These are phyloP conservation scores for Megalops cyprinoides DNA, from an alignment of 2,797 vertebrate species.

Conservation along the genomic window DNA sequence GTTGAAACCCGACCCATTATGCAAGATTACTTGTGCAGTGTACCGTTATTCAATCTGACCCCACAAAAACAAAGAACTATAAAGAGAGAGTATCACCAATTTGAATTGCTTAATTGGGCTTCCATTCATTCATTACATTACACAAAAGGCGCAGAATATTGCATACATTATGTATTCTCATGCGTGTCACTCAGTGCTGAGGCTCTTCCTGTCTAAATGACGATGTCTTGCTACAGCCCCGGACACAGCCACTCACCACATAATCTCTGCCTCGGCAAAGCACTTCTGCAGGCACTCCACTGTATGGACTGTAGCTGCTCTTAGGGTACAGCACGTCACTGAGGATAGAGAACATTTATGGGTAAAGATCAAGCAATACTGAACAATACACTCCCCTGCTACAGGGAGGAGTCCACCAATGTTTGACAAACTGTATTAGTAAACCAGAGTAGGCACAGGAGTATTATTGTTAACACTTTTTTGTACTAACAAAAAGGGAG, in stretches of 20 bases:
- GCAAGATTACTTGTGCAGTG: background rate
- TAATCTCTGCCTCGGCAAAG: constrained; percentile 95
- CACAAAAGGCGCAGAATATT: background rate
- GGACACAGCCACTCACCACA: constrained; percentile 78
- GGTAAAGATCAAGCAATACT: background rate
- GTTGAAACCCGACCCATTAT: background rate
- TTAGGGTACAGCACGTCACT: constrained; percentile 97
- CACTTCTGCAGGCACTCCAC: constrained; percentile 92
- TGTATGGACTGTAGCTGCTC: constrained; percentile 93
- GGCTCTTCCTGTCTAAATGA: background rate
- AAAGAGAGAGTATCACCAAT: background rate
- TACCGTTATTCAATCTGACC: background rate
- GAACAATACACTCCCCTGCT: background rate
- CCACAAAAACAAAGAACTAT: background rate
- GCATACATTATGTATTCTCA: background rate
- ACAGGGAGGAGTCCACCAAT: background rate
- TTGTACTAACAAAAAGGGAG: background rate
- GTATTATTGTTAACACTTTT: background rate
- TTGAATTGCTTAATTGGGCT: background rate
- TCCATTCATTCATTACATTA: background rate
- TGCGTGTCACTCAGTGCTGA: background rate
- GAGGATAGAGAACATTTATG: constrained; percentile 36
- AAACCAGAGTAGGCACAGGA: background rate
- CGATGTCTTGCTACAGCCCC: background rate
- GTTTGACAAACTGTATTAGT: background rate